Evolutionary conservation across 30 jellyfish, hydroid and myxozoan genomes (phyloP), one percentile per base, ranked within the genome.

Genomic region (Morbakka virulenta): DNA sequence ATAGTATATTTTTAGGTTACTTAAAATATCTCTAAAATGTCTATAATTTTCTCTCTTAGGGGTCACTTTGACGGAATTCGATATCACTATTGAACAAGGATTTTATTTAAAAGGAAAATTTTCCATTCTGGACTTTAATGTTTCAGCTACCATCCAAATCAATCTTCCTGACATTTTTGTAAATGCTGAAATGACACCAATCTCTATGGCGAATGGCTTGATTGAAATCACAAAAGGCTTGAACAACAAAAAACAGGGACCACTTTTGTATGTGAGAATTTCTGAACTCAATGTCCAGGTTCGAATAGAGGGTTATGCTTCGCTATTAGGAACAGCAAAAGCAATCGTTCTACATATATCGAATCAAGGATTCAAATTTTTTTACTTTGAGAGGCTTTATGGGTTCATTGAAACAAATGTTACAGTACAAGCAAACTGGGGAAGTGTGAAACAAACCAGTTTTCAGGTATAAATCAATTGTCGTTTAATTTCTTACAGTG

Each of bases 231-330:
- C 80, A 25, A 70, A 74, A 67, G 50, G 76, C 24, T 79, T 51
- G 0, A 33, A 50, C 0, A 89, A 85, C 36, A 69, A 4, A 11
- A 28, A 64, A 52, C 53, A 67, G 32, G 95, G 95, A 3, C 95
- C 95, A 23, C 61, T 35, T 22, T 80, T 84, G 0, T 75, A 51
- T 36, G 67, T 85, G 14, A 9, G 67, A 50, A 2, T 74, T 27
- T 53, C 68, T 4, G 28, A 70, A 11, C 29, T 35, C 32, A 49
- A 82, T 1, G 32, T 62, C 35, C 72, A 83, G 12, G 89, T 87
- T n/a, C 79, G 70, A 32, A 79, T 87, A 62, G 78, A 72, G 48
- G 96, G 96, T 24, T 87, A 87, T 28, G 35, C 66, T 1, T 72
- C 81, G 2, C 49, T 87, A 3, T 71, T 87, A 22, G 96, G 96